Evolutionary conservation across 2,797 vertebrate genomes (phyloP).

Genomic region (Smutsia gigantea): DNA sequence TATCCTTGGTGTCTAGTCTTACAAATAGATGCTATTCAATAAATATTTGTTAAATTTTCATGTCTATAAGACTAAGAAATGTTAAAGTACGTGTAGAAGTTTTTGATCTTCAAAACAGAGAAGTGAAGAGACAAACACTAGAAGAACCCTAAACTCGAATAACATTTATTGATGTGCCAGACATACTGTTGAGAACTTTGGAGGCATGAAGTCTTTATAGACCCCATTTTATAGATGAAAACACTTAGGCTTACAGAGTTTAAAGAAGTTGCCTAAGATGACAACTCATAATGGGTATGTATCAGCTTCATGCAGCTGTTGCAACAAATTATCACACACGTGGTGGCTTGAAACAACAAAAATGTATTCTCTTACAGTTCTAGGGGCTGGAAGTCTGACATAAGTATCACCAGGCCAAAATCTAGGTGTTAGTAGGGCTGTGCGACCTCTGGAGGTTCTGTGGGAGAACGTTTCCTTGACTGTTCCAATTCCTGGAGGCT

Average conservation of each 20-base stretch:
- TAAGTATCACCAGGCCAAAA: background rate
- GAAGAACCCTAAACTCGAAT: background rate
- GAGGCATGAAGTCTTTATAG: background rate
- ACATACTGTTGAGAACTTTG: background rate
- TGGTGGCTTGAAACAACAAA: background rate
- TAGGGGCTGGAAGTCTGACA: background rate
- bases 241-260: background rate
- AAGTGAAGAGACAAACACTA: background rate
- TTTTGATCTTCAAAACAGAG: background rate
- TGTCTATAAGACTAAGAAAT: background rate
- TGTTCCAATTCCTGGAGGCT: background rate
- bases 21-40: background rate
- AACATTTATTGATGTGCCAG: background rate
- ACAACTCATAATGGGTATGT: background rate
- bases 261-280: too few species aligned
- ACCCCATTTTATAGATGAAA: background rate
- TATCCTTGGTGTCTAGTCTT: background rate
- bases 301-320: background rate
- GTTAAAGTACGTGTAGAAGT: background rate
- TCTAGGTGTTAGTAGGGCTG: fast-evolving
- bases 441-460: background rate
- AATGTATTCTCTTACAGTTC: background rate
- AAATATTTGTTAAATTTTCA: background rate
- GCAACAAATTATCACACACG: background rate
- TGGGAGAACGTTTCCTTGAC: background rate